phyloP scores from a whole-genome alignment of 2,888 invertebrate species.

The Tryphoninae sp. region DNA sequence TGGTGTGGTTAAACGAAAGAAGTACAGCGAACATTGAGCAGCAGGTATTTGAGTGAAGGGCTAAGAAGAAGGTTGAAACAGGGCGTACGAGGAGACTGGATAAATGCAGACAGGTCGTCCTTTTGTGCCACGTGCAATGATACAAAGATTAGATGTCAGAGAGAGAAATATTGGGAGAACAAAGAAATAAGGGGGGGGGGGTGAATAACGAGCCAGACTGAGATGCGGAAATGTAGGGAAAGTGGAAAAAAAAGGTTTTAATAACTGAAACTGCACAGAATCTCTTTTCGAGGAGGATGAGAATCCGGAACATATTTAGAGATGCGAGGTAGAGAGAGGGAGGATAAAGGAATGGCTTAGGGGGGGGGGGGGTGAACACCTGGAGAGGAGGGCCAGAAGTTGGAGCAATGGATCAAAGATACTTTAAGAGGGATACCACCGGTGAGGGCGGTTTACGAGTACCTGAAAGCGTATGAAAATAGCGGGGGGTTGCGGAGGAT shows the following conservation, averaged over 20 bases:
- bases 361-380: no score
- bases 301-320: neutral
- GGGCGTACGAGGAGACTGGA: slow-evolving; percentile 7
- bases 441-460: no score
- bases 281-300: slow-evolving; percentile 17
- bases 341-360: no score
- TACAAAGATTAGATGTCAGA: neutral
- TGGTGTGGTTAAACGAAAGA: neutral
- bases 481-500: no score
- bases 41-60: neutral
- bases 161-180: neutral
- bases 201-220: slow-evolving; percentile 23
- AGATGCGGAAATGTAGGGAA: slow-evolving; percentile 44
- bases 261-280: neutral
- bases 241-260: slow-evolving; percentile 6
- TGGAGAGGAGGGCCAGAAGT: no score
- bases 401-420: no score
- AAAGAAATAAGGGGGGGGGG: slow-evolving; percentile 18
- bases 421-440: no score
- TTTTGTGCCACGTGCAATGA: neutral
- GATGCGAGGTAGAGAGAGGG: neutral
- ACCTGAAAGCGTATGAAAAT: no score
- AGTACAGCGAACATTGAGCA: neutral
- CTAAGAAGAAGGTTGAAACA: neutral
- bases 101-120: neutral